Evolutionary conservation across 2,113 vertebrate species (phyloP).

Genomic region (Aegithalos caudatus): DNA sequence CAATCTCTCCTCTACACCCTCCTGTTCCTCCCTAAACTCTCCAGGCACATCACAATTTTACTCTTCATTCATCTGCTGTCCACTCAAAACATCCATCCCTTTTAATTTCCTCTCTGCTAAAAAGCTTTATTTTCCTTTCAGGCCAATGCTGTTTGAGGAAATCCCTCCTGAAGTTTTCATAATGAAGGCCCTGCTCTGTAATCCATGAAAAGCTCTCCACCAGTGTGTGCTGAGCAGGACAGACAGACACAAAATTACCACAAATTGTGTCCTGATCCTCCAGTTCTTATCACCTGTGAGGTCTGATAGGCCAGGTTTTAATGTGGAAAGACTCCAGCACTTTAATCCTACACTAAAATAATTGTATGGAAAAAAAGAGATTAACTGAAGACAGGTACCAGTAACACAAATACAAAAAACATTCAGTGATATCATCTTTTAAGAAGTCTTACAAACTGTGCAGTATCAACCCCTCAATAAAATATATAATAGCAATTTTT

Average conservation of each 20-base stretch:
- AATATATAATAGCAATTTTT: neutral
- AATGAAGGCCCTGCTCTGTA: neutral
- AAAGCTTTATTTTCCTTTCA: neutral
- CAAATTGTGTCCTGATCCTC: neutral
- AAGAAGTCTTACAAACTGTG: neutral
- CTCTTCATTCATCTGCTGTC: neutral
- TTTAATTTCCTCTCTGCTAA: neutral
- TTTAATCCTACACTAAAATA: neutral
- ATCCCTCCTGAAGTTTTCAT: neutral
- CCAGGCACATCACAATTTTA: neutral
- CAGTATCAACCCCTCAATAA: neutral
- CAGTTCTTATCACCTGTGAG: neutral
- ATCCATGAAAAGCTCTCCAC: neutral
- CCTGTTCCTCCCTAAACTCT: neutral
- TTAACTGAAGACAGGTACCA: neutral
- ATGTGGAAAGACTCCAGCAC: neutral
- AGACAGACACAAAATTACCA: neutral
- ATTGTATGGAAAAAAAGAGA: neutral
- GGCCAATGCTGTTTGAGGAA: neutral
- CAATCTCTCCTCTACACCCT: neutral
- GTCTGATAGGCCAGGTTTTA: neutral
- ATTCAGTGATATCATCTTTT: fast-evolving
- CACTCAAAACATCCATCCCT: neutral
- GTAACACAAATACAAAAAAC: neutral
- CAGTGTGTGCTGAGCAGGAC: neutral